phyloP scores from a whole-genome alignment of 2,797 vertebrate genomes.

The Xenops minutus region DNA sequence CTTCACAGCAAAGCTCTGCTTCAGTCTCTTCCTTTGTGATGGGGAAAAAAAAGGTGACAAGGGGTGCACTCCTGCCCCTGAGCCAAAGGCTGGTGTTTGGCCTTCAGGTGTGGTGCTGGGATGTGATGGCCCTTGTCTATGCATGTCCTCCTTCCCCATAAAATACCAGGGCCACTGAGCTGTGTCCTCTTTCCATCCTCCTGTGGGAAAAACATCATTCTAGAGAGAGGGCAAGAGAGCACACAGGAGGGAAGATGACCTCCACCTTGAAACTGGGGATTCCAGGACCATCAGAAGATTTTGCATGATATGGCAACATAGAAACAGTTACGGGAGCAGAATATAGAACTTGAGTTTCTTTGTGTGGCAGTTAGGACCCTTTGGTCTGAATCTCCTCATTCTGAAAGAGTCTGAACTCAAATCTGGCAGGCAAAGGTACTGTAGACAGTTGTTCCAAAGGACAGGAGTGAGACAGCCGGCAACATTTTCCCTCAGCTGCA shows the following conservation, averaged over 20 bases:
- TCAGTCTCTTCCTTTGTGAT: rapidly evolving
- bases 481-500: background rate
- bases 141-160: background rate
- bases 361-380: background rate
- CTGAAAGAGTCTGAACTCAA: background rate
- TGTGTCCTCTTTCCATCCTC: background rate
- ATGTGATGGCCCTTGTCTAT: background rate
- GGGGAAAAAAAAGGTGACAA: background rate
- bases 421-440: background rate
- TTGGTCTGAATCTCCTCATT: background rate
- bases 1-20: background rate
- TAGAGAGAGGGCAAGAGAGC: background rate
- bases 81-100: background rate
- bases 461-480: background rate
- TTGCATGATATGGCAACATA: background rate
- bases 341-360: background rate
- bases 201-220: background rate
- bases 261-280: background rate
- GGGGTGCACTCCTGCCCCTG: background rate
- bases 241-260: background rate
- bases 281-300: rapidly evolving
- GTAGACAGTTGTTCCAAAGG: background rate
- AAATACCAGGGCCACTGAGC: background rate
- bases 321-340: background rate
- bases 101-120: background rate